Evolutionary conservation across 2,888 invertebrate genomes (phyloP), one percentile per base, ranked within the genome.

Genomic region (Druceiella hillmani): DNA sequence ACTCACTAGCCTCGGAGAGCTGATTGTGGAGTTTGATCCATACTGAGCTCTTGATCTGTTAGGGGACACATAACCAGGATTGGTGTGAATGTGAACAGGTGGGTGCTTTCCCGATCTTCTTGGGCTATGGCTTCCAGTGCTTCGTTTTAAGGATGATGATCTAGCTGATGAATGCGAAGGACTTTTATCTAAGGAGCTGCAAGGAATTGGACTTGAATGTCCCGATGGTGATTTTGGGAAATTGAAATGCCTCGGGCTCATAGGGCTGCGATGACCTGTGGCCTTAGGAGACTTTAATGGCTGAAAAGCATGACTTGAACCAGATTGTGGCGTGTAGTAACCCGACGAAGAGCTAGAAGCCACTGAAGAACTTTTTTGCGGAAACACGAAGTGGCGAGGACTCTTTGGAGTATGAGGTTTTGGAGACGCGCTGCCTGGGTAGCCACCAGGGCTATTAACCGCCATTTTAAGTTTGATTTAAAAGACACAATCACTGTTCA

Each of bases 51-150:
- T 61, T 9, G 59, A 60, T 40, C 66, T 62, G 40, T 71, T 72
- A 2, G 72, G 73, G 36, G 71, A 70, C 1, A 77, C 75, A 49
- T 78, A 78, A 3, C 77, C 77, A 13, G 78, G 78, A 54, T 78
- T 78, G 0, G 76, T 76, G 45, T 76, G 71, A 26, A 78, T 78
- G 54, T 77, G 71, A 25, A 72, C 72, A n/a, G 72, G 72, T 2
- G 71, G 71, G 2, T 70, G 71, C 44, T 68, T 70, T 1, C 69
- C 68, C 1, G 69, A 69, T 14, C 65, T 56, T 2, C 70, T 56
- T 9, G 58, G 62, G 34, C 53, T 57, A 45, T 70, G 67, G n/a
- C 65, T 56, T 2, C 70, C 56, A 9, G 58, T 62, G 34, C 53
- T 57, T 45, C 69, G 67, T 38, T 70, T 70, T 3, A 70, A 45